Base-by-base conservation (phyloP, 1,140 invertebrate genomes). In the Penaeus vannamei region DNA sequence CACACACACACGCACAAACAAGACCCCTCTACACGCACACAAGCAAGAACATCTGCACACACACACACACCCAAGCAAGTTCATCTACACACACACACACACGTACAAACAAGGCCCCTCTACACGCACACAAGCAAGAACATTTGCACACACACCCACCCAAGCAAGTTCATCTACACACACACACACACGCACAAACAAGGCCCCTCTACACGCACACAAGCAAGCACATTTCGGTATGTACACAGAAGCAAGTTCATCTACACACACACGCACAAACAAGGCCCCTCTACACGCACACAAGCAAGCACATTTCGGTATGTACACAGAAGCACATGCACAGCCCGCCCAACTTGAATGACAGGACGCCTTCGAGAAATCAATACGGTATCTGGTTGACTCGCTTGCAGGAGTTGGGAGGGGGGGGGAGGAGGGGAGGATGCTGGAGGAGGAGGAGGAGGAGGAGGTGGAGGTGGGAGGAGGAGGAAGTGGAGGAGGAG, bases 161-260 rank as follows among this genome's bases (percentile, higher is more conserved):
- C 32, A 81, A 8, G 17, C 80, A 81, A 8, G 22, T 14, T 8
- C 80, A 81, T 14, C 7, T 20, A 81, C 80, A 36, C 32, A 81
- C 61, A 81, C 80, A 81, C 80, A 81, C 61, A 81, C 80, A 81
- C 79, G 14, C 60, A 81, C 79, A 81, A 3, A 81, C 60, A 81
- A 3, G 14, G 3, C 3, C 60, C n/a, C n/a, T n/a, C n/a, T 4
- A 14, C 79, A 81, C 60, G 14, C 32, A 81, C 79, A 81, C 60
- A 81, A 23, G 32, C 79, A 81, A 3, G 14, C 79, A 81, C 79
- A 81, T 81, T 5, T n/a, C n/a, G n/a, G n/a, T n/a, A 81, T 14
- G 14, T 14, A 81, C 79, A 32, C 32, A 81, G 3, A 81, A 3
- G 14, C 79, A 81, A 3, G 14, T 14, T 4, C 79, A 81, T 10